A percentile compares a stretch with the other conserved stretches of the same genome.
phyloP scores from a whole-genome alignment of 92 coral and sea anemone species.

The Palythoa grandiflora region DNA sequence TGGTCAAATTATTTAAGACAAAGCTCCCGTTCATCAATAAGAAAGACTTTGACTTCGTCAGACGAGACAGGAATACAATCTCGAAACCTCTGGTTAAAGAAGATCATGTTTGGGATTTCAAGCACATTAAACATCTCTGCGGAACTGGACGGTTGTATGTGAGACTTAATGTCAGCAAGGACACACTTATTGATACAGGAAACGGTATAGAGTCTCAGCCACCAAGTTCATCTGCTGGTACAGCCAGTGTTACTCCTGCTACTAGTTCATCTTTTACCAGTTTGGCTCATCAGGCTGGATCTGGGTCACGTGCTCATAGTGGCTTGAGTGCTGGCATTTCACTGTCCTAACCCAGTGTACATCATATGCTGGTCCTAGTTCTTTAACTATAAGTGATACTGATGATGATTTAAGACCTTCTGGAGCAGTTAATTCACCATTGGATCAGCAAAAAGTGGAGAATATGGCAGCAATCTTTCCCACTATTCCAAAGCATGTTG shows the following conservation, averaged over 20 bases:
- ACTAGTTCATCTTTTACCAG: conserved; percentile 32
- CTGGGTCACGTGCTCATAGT: conserved; percentile 42
- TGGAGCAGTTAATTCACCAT: conserved; percentile 11
- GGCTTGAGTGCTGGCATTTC: conserved; percentile 49
- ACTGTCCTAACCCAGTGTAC: conserved; percentile 31
- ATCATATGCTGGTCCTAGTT: conserved; percentile 43
- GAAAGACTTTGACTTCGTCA: conserved; percentile 64
- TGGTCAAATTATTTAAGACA: conserved; percentile 41
- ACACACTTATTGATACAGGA: conserved; percentile 29
- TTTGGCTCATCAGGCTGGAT: conserved; percentile 32
- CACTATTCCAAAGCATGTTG: conserved; percentile 12
- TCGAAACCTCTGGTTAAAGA: conserved; percentile 61
- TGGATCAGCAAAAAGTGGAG: conserved; percentile 12
- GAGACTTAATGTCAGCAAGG: conserved; percentile 48
- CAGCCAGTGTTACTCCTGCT: conserved; percentile 19
- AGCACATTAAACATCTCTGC: conserved; percentile 73
- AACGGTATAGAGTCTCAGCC: conserved; percentile 44
- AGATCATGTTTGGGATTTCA: conserved; percentile 67
- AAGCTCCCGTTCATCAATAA: conserved; percentile 50
- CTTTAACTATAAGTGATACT: neutral
- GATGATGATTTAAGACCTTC: conserved; percentile 11
- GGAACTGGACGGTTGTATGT: conserved; percentile 69
- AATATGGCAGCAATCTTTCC: conserved; percentile 1
- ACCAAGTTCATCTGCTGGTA: conserved; percentile 38
- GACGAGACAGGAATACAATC: conserved; percentile 59